Conservation (phyloP, 2,113 vertebrate species). For the Poecilia latipinna region DNA sequence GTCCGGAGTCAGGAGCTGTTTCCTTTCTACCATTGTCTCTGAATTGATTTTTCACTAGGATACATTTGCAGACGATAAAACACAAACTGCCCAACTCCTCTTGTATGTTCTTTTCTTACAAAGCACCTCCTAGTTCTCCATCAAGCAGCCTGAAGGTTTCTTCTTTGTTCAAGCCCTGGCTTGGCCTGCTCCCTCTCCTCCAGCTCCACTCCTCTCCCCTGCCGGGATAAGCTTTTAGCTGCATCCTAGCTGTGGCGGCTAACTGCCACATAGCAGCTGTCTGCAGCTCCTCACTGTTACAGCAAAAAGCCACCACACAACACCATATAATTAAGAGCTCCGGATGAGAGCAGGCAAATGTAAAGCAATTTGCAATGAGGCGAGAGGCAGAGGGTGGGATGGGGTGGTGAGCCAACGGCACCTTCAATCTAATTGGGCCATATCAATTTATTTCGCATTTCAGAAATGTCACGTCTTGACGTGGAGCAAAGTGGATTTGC, state of each 20-base stretch:
- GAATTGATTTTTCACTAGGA: neutral
- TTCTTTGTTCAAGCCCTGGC: conserved; percentile 28
- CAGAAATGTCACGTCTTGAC: conserved; percentile 80
- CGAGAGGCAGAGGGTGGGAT: conserved; percentile 39
- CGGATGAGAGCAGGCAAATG: conserved; percentile 71
- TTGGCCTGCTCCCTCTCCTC: conserved; percentile 23
- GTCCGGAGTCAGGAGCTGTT: too few relatives aligned
- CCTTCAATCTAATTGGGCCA: conserved; percentile 80
- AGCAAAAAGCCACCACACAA: conserved; percentile 76
- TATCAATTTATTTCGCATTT: conserved; percentile 84
- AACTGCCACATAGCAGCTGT: conserved; percentile 62
- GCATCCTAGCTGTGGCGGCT: conserved; percentile 66
- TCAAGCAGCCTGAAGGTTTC: neutral
- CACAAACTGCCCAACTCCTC: neutral
- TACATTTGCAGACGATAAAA: neutral
- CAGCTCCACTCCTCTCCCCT: conserved; percentile 36
- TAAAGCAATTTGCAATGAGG: conserved; percentile 79
- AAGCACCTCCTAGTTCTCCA: conserved; percentile 27
- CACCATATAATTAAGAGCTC: conserved; percentile 79
- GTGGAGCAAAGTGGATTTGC: conserved; percentile 79
- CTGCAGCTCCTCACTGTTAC: conserved; percentile 77
- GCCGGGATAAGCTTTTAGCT: conserved; percentile 71
- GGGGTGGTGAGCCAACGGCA: conserved; percentile 29
- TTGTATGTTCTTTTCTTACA: neutral
- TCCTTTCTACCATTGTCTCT: neutral